These are phyloP conservation scores for Aleadryas rufinucha DNA, from an alignment of 2,113 vertebrate genomes.

Conservation along the genomic window DNA sequence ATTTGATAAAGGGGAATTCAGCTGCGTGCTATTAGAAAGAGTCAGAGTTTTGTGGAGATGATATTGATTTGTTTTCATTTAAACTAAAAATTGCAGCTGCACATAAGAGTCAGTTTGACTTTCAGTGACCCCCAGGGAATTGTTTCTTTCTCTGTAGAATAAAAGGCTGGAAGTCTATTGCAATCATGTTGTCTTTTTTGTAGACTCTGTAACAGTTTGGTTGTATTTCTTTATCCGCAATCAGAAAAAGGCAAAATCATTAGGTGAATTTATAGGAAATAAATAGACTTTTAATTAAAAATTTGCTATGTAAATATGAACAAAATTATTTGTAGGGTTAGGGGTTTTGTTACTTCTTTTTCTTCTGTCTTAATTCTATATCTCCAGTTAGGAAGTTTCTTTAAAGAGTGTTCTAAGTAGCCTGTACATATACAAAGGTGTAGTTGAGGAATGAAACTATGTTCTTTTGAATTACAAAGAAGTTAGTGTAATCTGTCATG, in stretches of 20 bases:
- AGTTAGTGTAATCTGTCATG: background rate
- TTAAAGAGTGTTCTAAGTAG: background rate
- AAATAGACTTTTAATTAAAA: constrained; percentile 74
- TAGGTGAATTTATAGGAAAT: constrained; percentile 9
- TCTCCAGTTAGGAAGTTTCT: background rate
- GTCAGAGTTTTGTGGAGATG: background rate
- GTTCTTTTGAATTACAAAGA: background rate
- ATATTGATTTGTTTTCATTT: constrained; percentile 54
- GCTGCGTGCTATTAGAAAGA: constrained; percentile 1
- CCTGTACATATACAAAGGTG: background rate
- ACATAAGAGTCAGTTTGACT: background rate
- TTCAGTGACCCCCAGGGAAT: constrained; percentile 7
- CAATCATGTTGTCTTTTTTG: background rate
- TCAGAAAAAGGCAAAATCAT: background rate
- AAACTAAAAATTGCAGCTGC: constrained; percentile 41
- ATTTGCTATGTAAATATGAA: constrained; percentile 59
- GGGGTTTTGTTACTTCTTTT: background rate
- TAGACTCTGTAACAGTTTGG: background rate
- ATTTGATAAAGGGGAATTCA: constrained; percentile 22
- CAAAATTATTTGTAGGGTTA: constrained; percentile 29
- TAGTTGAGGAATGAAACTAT: background rate
- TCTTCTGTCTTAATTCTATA: background rate
- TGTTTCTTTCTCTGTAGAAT: constrained; percentile 29
- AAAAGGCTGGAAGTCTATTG: constrained; percentile 14
- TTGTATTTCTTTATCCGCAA: background rate